These are phyloP conservation scores for Laupala kohalensis DNA, from an alignment of 1,140 invertebrate species.

Conservation along the genomic window DNA sequence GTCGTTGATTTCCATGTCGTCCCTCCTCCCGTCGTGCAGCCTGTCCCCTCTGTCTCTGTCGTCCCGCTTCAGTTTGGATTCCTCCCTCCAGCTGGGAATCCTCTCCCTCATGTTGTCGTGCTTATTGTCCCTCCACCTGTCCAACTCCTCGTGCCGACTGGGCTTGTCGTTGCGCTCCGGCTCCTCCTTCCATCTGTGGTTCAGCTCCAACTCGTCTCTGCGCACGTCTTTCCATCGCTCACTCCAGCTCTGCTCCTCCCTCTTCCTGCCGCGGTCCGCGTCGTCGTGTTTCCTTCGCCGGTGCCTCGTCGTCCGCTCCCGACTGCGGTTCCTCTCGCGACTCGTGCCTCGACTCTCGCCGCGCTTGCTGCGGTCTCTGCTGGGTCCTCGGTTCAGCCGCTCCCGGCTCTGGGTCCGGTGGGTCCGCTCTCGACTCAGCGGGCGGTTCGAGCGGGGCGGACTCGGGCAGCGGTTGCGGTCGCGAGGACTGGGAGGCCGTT, in stretches of 20 bases:
- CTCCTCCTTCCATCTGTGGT: not conserved
- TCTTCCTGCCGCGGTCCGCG: not conserved
- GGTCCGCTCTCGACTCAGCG: not conserved
- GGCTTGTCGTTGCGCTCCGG: not conserved
- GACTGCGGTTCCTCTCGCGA: not conserved
- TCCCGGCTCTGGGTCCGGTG: not conserved
- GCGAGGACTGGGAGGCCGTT: not conserved
- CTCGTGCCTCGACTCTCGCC: not conserved
- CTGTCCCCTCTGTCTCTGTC: not conserved
- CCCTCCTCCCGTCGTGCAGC: not conserved
- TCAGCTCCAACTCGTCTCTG: not conserved
- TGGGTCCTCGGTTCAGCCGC: not conserved
- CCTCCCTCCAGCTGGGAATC: not conserved
- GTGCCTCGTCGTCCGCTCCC: not conserved
- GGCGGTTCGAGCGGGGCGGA: not conserved
- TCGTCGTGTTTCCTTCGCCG: not conserved
- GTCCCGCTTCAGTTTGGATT: not conserved
- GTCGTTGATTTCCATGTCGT: not conserved
- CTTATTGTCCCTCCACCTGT: not conserved
- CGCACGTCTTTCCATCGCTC: not conserved
- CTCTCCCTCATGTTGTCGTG: not conserved
- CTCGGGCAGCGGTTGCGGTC: not conserved
- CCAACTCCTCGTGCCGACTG: not conserved
- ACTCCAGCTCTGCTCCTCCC: not conserved
- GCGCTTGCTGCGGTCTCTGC: constrained; percentile 2